Conservation (phyloP, 2,113 vertebrate genomes). For the Dissostichus mawsoni region DNA sequence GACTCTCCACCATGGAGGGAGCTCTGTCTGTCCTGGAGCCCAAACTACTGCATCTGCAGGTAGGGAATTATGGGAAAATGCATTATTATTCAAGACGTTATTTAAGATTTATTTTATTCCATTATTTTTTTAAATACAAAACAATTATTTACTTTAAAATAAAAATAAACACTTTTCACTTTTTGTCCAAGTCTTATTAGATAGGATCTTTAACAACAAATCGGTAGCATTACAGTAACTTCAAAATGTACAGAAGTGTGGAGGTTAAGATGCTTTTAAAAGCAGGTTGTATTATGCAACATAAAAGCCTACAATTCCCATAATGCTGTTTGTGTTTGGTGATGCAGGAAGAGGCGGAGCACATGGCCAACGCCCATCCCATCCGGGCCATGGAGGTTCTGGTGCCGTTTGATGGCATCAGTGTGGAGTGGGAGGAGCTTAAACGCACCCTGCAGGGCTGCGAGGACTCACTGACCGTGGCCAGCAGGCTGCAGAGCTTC, state of each 20-base stretch:
- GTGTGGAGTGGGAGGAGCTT: conserved; percentile 92
- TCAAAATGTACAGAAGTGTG: background rate
- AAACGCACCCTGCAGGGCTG: conserved; percentile 89
- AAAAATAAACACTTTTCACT: too few species aligned
- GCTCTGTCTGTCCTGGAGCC: conserved; percentile 92
- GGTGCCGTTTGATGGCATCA: conserved; percentile 90
- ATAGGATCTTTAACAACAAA: too few species aligned
- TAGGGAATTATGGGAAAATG: conserved; percentile 49
- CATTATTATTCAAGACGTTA: background rate
- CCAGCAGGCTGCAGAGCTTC: conserved; percentile 90
- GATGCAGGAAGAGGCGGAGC: conserved; percentile 86
- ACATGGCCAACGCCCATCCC: conserved; percentile 85
- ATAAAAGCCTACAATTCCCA: background rate
- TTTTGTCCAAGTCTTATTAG: too few species aligned
- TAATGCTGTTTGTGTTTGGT: background rate
- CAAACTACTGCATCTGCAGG: conserved; percentile 89
- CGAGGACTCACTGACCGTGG: conserved; percentile 90
- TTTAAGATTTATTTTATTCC: too few species aligned
- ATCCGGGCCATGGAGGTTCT: conserved; percentile 87
- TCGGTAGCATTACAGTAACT: too few species aligned
- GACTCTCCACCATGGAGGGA: conserved; percentile 92
- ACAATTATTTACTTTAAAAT: too few species aligned
- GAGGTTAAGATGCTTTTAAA: background rate
- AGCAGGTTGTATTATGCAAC: background rate
- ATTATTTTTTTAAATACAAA: too few species aligned